These are phyloP conservation scores for Augochlorella aurata DNA, from an alignment of 2,888 invertebrate genomes.

Conservation along the genomic window DNA sequence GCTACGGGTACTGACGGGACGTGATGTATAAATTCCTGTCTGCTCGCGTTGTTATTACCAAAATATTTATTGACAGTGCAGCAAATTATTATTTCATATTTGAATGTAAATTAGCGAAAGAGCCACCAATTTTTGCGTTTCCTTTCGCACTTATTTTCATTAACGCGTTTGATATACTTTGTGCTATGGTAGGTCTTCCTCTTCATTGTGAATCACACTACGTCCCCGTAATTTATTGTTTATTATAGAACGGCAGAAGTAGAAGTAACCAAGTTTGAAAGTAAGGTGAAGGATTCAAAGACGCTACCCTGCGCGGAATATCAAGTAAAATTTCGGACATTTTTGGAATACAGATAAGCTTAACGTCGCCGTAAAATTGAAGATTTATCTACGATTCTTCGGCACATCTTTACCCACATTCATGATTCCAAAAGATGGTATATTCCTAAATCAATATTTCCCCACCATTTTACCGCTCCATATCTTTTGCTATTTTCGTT, in stretches of 20 bases:
- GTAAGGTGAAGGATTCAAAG: conserved; percentile 20
- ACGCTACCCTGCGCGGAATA: not conserved
- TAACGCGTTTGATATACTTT: no score
- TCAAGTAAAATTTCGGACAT: conserved; percentile 26
- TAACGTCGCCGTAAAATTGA: conserved; percentile 1
- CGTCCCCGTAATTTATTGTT: conserved; percentile 25
- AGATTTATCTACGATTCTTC: not conserved
- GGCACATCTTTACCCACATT: not conserved
- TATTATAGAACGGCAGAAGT: not conserved
- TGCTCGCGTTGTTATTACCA: not conserved
- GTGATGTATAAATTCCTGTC: not conserved
- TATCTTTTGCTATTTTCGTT: not conserved
- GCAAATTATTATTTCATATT: not conserved
- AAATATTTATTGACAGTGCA: not conserved
- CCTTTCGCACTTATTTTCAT: no score
- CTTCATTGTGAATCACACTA: not conserved
- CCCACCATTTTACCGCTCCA: not conserved
- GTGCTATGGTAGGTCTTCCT: no score
- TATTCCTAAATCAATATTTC: conserved; percentile 2
- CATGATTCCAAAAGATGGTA: not conserved
- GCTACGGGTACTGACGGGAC: not conserved
- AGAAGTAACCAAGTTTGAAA: conserved; percentile 30
- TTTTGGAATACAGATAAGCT: conserved; percentile 29
- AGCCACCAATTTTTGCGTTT: no score
- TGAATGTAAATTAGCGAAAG: not conserved